A percentile compares a stretch with the other conserved stretches of the same genome.
Conservation (phyloP, 2,797 vertebrate species). For the Pipistrellus pygmaeus region DNA sequence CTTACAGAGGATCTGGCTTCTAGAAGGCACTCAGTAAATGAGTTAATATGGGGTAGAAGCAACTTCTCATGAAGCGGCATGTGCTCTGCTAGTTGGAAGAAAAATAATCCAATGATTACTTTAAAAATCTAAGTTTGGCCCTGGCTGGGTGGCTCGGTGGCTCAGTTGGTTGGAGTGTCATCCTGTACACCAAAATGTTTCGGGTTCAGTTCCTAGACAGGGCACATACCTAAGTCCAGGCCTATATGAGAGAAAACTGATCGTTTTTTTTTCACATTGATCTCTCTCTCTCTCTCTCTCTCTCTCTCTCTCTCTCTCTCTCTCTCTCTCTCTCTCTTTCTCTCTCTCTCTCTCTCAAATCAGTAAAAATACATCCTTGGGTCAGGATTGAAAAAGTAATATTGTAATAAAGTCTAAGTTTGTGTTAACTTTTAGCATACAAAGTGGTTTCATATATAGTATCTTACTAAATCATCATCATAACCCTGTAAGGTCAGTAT, state of each 20-base stretch:
- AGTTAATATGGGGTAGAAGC: background rate
- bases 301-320: background rate
- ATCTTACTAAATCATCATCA: constrained; percentile 17
- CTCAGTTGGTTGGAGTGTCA: background rate
- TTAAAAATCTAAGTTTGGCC: background rate
- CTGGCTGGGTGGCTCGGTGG: background rate
- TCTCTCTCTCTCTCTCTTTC: too few species aligned
- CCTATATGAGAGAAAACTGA: background rate
- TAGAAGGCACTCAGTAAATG: background rate
- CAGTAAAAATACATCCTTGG: background rate
- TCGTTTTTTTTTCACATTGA: background rate
- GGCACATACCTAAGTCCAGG: background rate
- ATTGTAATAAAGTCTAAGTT: background rate
- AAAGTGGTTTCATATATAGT: background rate
- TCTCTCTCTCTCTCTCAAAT: background rate
- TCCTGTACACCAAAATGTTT: background rate
- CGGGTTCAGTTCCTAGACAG: background rate
- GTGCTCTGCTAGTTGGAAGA: background rate
- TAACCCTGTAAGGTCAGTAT: background rate
- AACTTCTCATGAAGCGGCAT: background rate
- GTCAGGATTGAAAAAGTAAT: background rate
- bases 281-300: background rate
- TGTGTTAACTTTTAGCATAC: background rate
- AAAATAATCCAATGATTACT: background rate
- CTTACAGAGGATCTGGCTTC: background rate